Evolutionary conservation across 2,797 vertebrate genomes (phyloP), one percentile per base, ranked within the genome.

Genomic region (Chloroceryle amazona): DNA sequence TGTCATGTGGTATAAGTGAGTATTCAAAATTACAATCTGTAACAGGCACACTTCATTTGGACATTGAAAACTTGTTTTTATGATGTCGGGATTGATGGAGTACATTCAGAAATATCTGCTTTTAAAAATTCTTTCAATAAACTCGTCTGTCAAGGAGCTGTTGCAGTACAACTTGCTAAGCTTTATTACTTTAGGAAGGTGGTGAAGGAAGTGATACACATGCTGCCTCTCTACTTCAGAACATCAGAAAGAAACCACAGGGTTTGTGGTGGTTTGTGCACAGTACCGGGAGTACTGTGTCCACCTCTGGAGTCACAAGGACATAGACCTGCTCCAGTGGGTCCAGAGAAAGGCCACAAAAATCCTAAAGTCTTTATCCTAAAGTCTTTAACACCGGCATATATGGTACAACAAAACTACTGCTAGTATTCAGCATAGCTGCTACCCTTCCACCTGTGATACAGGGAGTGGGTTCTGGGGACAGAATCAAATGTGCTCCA

Each of bases 111-210:
- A 90, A 81, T 70, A 74, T 3, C 86, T 92, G 62, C 87, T 92
- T 94, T 95, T 82, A 88, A 95, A 91, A 92, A 81, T 37, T 37
- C 46, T 86, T 96, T 91, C 21, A 94, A 89, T 96, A 94, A 95
- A 91, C 51, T 86, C 2, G 11, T 76, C 81, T 81, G 72, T 81
- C 49, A 89, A 54, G n/a, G 92, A 86, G 37, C n/a, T 91, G 44
- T 70, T 76, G 61, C 22, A 9, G 66, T 93, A 60, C 55, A 57
- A 21, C 49, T 75, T 71, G 41, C 7, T 85, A 74, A 67, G 22
- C 31, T 91, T 87, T 86, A 33, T 65, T 96, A 13, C 41, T 83
- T 61, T 29, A 67, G 73, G 46, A 60, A 76, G 6, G 13, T 52
- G 41, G 31, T 57, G 74, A 86, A 70, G 11, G 49, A 47, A 63